These are phyloP conservation scores for Carcharodon carcharias DNA, from an alignment of 2,797 vertebrate genomes.

Conservation along the genomic window DNA sequence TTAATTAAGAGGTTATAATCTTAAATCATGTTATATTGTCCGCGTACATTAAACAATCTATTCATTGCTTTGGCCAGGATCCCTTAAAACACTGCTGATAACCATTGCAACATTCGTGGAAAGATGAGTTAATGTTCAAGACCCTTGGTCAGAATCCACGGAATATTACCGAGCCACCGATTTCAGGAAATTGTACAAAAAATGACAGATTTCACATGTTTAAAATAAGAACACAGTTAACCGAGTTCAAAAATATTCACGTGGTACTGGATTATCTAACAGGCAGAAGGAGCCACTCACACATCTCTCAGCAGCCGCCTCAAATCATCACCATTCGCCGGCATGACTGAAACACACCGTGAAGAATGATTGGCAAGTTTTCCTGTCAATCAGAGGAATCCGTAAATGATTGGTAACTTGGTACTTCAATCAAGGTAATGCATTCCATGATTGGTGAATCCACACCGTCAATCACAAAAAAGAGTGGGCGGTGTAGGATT, in stretches of 20 bases:
- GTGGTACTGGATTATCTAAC: background rate
- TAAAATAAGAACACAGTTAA: background rate
- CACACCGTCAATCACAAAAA: background rate
- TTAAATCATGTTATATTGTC: background rate
- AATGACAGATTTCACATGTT: background rate
- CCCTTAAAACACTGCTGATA: background rate
- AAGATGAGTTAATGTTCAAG: background rate
- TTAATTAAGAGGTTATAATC: background rate
- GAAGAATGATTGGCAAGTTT: too few relatives aligned
- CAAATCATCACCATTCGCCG: too few relatives aligned
- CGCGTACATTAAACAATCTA: background rate
- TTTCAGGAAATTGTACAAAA: background rate
- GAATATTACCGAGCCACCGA: background rate
- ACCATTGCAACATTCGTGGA: background rate
- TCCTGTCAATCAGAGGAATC: background rate
- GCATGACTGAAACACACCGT: too few relatives aligned
- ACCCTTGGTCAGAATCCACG: background rate
- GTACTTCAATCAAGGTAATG: background rate
- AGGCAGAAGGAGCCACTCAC: background rate
- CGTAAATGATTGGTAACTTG: accelerated
- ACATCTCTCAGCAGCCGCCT: background rate
- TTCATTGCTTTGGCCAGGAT: background rate
- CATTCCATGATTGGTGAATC: background rate
- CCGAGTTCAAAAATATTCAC: background rate
- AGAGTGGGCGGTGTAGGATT: background rate